phyloP scores from a whole-genome alignment of 1,140 invertebrate species.

The Drosophila subpulchrella region DNA sequence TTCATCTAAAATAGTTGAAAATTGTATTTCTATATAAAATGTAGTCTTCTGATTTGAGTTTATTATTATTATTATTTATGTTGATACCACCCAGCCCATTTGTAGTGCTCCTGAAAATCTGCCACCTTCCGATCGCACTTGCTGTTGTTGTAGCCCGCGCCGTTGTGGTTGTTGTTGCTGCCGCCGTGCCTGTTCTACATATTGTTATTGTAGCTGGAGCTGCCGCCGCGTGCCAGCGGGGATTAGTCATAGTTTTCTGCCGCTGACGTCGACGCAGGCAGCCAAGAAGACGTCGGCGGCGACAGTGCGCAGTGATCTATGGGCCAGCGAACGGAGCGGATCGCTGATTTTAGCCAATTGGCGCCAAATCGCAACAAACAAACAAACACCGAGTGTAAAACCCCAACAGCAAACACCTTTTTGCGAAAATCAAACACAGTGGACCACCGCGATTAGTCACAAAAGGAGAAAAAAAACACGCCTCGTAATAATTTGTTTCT shows the following conservation, averaged over 20 bases:
- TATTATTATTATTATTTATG: too few relatives aligned
- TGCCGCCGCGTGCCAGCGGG: slow-evolving; percentile 64
- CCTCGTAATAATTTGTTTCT: slow-evolving; percentile 47
- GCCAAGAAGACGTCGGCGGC: slow-evolving; percentile 71
- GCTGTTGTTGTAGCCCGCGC: slow-evolving; percentile 8
- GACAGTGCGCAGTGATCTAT: slow-evolving; percentile 66
- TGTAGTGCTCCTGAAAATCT: slow-evolving; percentile 30
- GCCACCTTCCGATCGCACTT: slow-evolving; percentile 46
- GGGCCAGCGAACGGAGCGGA: slow-evolving; percentile 59
- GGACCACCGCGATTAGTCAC: slow-evolving; percentile 78
- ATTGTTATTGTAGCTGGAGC: slow-evolving; percentile 76
- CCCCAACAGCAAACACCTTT: slow-evolving; percentile 60
- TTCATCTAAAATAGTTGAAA: too few relatives aligned
- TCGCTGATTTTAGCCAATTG: slow-evolving; percentile 42
- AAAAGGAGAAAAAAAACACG: slow-evolving; percentile 37
- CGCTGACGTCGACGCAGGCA: slow-evolving; percentile 39
- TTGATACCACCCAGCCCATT: neutral
- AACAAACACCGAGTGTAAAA: slow-evolving; percentile 11
- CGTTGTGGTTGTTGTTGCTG: slow-evolving; percentile 36
- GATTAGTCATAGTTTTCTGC: slow-evolving; percentile 68
- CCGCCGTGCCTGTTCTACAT: slow-evolving; percentile 66
- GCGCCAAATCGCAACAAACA: slow-evolving; percentile 33
- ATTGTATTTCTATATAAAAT: too few relatives aligned
- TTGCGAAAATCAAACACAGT: slow-evolving; percentile 65
- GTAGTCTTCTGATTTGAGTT: too few relatives aligned